A percentile compares a stretch with the other conserved stretches of the same genome.
These are phyloP conservation scores for Chaenodraco wilsoni DNA, from an alignment of 2,797 vertebrate genomes.

Conservation along the genomic window DNA sequence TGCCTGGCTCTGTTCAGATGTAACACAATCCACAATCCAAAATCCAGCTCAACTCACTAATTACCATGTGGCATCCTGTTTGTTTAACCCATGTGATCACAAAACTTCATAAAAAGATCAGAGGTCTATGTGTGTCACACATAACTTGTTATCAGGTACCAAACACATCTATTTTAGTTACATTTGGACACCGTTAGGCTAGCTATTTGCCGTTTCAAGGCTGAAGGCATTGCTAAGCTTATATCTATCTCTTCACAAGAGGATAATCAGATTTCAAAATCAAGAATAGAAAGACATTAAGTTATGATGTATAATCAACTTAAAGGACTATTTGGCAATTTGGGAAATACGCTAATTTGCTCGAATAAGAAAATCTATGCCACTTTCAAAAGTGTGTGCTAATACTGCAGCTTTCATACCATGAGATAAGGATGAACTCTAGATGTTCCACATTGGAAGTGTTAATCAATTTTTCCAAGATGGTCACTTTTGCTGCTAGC, in stretches of 20 bases:
- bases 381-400: not conserved
- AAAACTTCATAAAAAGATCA: not conserved
- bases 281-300: not conserved
- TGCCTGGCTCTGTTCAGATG: not conserved
- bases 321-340: constrained; percentile 2
- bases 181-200: not conserved
- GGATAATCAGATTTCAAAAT: not conserved
- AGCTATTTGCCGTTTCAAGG: not conserved
- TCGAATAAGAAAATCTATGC: not conserved
- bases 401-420: not conserved
- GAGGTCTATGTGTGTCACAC: not conserved
- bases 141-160: not conserved
- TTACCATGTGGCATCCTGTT: not conserved
- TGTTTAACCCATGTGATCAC: not conserved
- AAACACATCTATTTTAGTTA: not conserved
- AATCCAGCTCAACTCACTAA: not conserved
- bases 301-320: not conserved
- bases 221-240: not conserved
- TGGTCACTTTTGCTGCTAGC: not conserved
- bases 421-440: not conserved
- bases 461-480: not conserved
- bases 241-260: not conserved
- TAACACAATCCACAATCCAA: not conserved
- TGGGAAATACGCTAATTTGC: not conserved
- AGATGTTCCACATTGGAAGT: not conserved